Percentiles rank a stretch among this genome's conserved stretches.
Evolutionary conservation across 2,888 invertebrate species (phyloP).

Genomic region (Pterostichus madidus): DNA sequence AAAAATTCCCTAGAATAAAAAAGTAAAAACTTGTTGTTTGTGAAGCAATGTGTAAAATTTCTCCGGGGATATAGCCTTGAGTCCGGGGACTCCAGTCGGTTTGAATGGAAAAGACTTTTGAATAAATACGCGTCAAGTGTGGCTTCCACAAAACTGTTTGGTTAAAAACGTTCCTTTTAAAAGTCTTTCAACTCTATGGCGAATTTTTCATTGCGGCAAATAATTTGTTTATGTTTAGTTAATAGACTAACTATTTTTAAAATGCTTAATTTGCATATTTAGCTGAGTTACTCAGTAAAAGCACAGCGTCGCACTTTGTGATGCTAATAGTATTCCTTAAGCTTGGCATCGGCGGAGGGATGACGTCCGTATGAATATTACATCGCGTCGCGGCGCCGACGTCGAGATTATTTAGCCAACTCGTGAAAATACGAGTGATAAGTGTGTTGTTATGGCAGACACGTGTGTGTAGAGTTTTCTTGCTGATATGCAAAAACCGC

Average conservation of each 20-base stretch:
- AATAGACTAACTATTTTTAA: not conserved
- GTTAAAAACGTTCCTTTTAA: too few species aligned
- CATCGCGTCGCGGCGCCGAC: not conserved
- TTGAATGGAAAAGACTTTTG: slow-evolving; percentile 5
- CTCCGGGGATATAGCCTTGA: not conserved
- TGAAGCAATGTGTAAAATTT: not conserved
- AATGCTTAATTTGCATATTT: slow-evolving; percentile 1
- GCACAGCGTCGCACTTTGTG: slow-evolving; percentile 8
- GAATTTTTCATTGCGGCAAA: too few species aligned
- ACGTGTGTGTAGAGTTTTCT: not conserved
- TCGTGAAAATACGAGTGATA: too few species aligned
- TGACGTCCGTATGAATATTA: not conserved
- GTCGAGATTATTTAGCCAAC: not conserved
- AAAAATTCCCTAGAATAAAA: too few species aligned
- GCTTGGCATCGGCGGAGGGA: not conserved
- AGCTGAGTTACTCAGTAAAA: not conserved
- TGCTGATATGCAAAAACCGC: not conserved
- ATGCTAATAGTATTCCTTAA: slow-evolving; percentile 1
- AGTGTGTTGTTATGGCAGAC: not conserved
- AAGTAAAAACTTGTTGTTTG: slow-evolving; percentile 1
- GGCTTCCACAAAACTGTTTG: not conserved
- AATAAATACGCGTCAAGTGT: slow-evolving; percentile 2
- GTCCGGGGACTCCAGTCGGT: not conserved
- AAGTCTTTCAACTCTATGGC: too few species aligned
- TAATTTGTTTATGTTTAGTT: slow-evolving; percentile 2